These are phyloP conservation scores for Sitta carolinensis DNA, from an alignment of 2,797 vertebrate species.

Conservation along the genomic window DNA sequence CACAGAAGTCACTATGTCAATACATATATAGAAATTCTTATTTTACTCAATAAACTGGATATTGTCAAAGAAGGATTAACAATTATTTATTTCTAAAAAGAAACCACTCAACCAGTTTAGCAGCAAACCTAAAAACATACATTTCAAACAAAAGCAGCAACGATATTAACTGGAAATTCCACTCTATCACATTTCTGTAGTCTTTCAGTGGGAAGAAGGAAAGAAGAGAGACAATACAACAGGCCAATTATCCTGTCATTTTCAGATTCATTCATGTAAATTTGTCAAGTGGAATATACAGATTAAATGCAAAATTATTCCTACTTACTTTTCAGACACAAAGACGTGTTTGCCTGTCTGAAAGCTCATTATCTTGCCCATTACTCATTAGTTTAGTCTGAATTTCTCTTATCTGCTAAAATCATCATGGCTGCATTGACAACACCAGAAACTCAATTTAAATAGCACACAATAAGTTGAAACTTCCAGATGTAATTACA, in stretches of 20 bases:
- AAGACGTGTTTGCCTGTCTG: neutral
- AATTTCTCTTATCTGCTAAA: neutral
- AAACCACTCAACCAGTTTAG: neutral
- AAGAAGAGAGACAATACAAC: neutral
- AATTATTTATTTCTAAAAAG: neutral
- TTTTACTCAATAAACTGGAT: neutral
- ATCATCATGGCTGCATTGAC: neutral
- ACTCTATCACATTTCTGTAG: neutral
- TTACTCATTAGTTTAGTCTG: neutral
- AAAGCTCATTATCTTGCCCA: neutral
- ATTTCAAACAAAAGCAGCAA: neutral
- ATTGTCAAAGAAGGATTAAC: neutral
- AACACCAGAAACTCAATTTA: neutral
- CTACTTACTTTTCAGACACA: neutral
- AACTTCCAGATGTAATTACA: neutral
- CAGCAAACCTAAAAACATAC: neutral
- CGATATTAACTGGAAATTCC: neutral
- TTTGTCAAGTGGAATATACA: conserved; percentile 3
- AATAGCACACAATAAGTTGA: neutral
- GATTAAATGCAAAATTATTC: neutral
- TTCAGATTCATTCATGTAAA: neutral
- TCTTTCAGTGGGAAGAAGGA: neutral
- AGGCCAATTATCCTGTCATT: neutral
- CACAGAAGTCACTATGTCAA: neutral
- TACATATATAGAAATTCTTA: neutral